These are phyloP conservation scores for Urocolius indicus DNA, from an alignment of 2,113 vertebrate species.

Conservation along the genomic window DNA sequence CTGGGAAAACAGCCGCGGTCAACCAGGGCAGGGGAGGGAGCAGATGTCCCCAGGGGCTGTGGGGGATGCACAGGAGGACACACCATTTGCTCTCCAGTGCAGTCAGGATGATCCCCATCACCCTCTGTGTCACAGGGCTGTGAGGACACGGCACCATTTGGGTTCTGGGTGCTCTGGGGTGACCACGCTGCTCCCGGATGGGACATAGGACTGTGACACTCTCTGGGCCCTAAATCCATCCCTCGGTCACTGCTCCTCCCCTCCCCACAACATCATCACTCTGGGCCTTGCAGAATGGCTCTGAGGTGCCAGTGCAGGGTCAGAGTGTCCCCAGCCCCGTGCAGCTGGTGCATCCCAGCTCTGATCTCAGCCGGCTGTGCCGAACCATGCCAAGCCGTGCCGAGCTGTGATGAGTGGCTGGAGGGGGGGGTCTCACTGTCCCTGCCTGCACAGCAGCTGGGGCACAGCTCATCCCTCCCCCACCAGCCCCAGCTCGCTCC, in stretches of 20 bases:
- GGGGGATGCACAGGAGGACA: rapidly evolving
- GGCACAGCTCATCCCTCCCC: not conserved
- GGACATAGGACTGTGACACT: rapidly evolving
- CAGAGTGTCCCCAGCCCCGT: not conserved
- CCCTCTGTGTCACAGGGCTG: rapidly evolving
- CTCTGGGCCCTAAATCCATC: not conserved
- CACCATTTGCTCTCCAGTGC: not conserved
- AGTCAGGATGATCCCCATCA: not conserved
- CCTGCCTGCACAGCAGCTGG: not conserved
- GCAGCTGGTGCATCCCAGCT: not conserved
- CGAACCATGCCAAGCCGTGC: not conserved
- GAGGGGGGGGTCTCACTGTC: not conserved
- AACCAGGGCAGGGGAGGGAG: not conserved
- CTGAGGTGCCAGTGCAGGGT: not conserved
- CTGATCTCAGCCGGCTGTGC: constrained; percentile 30
- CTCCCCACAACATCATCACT: rapidly evolving
- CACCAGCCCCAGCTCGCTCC: rapidly evolving
- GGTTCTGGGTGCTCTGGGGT: rapidly evolving
- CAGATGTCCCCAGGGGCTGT: not conserved
- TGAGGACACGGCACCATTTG: too few relatives aligned
- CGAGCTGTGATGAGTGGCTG: rapidly evolving
- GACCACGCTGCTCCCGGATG: rapidly evolving
- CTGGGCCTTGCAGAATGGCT: not conserved
- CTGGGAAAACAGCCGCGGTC: constrained; percentile 5
- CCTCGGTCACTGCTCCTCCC: not conserved